Base-by-base conservation (phyloP, 2,113 vertebrate genomes). In the Caretta caretta region DNA sequence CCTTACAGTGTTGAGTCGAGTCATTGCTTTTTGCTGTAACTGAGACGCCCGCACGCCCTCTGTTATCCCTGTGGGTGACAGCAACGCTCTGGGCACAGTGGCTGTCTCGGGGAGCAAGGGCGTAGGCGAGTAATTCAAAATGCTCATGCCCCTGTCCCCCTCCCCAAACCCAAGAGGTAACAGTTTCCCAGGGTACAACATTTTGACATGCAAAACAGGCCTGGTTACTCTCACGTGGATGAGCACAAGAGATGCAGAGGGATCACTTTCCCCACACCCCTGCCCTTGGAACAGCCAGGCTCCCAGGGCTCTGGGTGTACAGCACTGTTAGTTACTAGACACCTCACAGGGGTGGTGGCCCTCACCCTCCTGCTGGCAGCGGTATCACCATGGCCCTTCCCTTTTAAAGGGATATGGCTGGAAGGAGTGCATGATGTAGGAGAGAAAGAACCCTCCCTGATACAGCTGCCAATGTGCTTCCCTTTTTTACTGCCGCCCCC, bases 111-210 rank as follows among this genome's bases (percentile, higher is more conserved):
- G 51, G 75, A 86, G n/a, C 51, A 48, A 20, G 20, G 24, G 10
- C 16, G 1, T 25, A 93, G 42, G 35, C 49, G 19, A 3, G 0
- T 84, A 35, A 5, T 16, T 42, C 10, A 78, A 62, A 79, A 17
- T 1, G 2, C 53, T n/a, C 62, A 14, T 62, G 31, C 6, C 38
- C 19, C 29, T 0, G 2, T n/a, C 31, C 50, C 29, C 31, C 16
- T 53, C 84, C 24, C 59, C 31, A 42, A 3, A 35, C 35, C 48
- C 82, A 53, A 13, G 13, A 83, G 0, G 0, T 20, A 59, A 29
- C 1, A 3, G 54, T 31, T 6, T 11, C 76, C 54, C 83, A 69
- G 59, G 72, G 69, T 0, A 86, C 86, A 83, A 53, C 27, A 27
- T 6, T 56, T 8, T 85, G 49, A 51, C 51, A 53, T 1, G 14